A percentile compares a stretch with the other conserved stretches of the same genome.
These are phyloP conservation scores for Arizona elegans DNA, from an alignment of 2,113 vertebrate genomes.

Conservation along the genomic window DNA sequence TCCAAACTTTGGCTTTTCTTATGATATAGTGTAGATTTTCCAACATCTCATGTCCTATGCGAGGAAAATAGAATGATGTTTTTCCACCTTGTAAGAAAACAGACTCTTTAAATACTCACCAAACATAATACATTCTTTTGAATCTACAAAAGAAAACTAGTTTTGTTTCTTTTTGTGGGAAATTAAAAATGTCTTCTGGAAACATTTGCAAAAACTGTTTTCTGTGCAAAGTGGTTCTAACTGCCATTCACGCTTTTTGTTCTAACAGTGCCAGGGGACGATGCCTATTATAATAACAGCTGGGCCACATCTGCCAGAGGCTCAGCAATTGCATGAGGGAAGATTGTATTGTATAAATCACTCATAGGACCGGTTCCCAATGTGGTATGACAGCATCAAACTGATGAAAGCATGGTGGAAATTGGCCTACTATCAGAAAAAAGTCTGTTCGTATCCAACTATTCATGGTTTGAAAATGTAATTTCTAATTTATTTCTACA, in stretches of 20 bases:
- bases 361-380: not conserved
- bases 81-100: not conserved
- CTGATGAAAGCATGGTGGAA: not conserved
- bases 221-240: not conserved
- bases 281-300: not conserved
- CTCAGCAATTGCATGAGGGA: not conserved
- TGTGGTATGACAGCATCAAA: not conserved
- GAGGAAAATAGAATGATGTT: not conserved
- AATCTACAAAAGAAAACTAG: not conserved
- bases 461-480: not conserved
- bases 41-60: conserved; percentile 1
- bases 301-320: not conserved
- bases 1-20: not conserved
- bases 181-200: conserved; percentile 20
- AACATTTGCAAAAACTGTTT: not conserved
- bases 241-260: not conserved
- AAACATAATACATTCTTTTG: not conserved
- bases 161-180: not conserved
- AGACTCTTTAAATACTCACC: fast-evolving
- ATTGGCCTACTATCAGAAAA: not conserved
- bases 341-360: fast-evolving
- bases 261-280: not conserved
- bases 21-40: not conserved
- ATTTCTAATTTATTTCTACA: not conserved
- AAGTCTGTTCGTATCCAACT: not conserved